Evolutionary conservation across 1,140 invertebrate genomes (phyloP).

Genomic region (Pachypeltis micranthus): DNA sequence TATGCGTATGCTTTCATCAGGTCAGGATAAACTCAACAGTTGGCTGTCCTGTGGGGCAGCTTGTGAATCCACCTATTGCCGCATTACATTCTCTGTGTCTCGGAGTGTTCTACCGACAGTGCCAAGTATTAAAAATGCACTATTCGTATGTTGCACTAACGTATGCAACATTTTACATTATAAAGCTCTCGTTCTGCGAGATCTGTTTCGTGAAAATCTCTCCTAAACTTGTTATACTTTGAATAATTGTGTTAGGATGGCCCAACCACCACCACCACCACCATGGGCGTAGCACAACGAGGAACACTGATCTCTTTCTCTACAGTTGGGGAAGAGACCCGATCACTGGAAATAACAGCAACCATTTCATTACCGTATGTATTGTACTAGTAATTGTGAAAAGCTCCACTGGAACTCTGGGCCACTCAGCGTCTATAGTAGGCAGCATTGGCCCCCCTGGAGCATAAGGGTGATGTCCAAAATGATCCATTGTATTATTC

Average conservation of each 20-base stretch:
- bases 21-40: no score
- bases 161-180: no score
- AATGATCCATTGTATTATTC: slow-evolving; percentile 43
- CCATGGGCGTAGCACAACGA: background rate
- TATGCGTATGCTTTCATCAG: no score
- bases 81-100: no score
- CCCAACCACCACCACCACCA: background rate
- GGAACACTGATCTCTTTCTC: background rate
- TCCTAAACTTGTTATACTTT: background rate
- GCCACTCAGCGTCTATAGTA: slow-evolving; percentile 4
- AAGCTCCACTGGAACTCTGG: slow-evolving; percentile 34
- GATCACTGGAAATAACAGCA: background rate
- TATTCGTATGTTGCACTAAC: no score
- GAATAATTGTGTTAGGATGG: background rate
- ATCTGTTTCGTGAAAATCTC: background rate
- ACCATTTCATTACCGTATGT: slow-evolving; percentile 4
- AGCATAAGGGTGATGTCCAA: slow-evolving; percentile 49
- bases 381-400: slow-evolving; percentile 34
- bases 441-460: slow-evolving; percentile 31
- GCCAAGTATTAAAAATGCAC: no score
- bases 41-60: no score
- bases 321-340: background rate
- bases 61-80: no score
- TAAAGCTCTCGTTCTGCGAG: background rate
- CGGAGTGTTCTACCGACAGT: no score